Evolutionary conservation across 2,113 vertebrate genomes (phyloP).

Genomic region (Panurus biarmicus): DNA sequence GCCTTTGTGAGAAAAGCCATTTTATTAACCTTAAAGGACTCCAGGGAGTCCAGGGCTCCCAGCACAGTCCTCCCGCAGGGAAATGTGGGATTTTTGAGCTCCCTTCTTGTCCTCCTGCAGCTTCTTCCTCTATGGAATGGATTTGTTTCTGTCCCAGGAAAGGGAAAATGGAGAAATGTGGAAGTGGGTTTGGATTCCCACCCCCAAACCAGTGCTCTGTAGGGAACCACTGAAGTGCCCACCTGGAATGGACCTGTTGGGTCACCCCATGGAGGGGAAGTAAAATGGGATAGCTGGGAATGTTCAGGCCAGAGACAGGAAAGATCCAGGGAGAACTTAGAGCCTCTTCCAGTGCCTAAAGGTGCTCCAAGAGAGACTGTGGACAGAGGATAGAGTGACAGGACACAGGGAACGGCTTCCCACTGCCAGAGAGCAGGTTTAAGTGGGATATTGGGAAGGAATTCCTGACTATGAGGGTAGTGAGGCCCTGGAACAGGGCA

Average conservation of each 20-base stretch:
- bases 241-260: not conserved
- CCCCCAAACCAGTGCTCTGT: fast-evolving
- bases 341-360: not conserved
- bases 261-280: not conserved
- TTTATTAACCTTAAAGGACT: not conserved
- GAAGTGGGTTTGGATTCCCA: not conserved
- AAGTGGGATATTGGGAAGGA: no score
- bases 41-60: not conserved
- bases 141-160: not conserved
- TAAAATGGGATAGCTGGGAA: no score
- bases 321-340: fast-evolving
- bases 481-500: no score
- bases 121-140: not conserved
- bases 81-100: not conserved
- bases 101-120: fast-evolving
- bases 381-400: not conserved
- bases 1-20: not conserved
- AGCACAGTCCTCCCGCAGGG: not conserved
- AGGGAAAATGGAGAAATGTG: not conserved
- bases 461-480: no score
- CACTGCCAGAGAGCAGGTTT: no score
- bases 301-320: not conserved
- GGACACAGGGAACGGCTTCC: no score
- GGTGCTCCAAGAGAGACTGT: not conserved
- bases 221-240: not conserved